Evolutionary conservation across 2,888 invertebrate genomes (phyloP).

Genomic region (Ormyrus thymus): DNA sequence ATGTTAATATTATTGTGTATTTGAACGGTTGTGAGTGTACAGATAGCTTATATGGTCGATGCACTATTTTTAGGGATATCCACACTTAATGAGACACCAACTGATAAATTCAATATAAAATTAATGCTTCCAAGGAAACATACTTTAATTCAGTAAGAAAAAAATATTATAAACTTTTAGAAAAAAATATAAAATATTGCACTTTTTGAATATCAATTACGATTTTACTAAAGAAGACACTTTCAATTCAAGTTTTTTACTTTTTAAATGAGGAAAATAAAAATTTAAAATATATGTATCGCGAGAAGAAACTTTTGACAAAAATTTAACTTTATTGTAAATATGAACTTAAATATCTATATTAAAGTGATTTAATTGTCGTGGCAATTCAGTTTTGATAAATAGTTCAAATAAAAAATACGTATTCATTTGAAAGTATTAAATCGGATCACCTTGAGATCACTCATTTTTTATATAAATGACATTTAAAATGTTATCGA

Average conservation of each 20-base stretch:
- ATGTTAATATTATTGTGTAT: slow-evolving; percentile 72
- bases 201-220: slow-evolving; percentile 11
- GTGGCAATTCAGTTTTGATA: background rate
- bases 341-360: slow-evolving; percentile 26
- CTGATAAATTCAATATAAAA: slow-evolving; percentile 35
- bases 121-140: slow-evolving; percentile 48
- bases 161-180: slow-evolving; percentile 18
- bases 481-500: no score
- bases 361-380: slow-evolving; percentile 25
- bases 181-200: slow-evolving; percentile 8
- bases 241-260: slow-evolving; percentile 18
- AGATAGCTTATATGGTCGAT: slow-evolving; percentile 70
- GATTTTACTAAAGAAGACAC: slow-evolving; percentile 27
- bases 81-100: slow-evolving; percentile 66
- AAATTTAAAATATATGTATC: no score
- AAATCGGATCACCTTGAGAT: no score
- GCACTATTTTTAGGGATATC: slow-evolving; percentile 64
- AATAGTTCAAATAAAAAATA: background rate
- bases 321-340: slow-evolving; percentile 33
- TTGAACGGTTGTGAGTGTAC: slow-evolving; percentile 72
- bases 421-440: background rate
- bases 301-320: background rate
- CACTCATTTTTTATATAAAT: no score
- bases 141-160: slow-evolving; percentile 42
- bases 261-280: background rate